phyloP scores from a whole-genome alignment of 2,797 vertebrate species.

The Paramormyrops hopkinsi region DNA sequence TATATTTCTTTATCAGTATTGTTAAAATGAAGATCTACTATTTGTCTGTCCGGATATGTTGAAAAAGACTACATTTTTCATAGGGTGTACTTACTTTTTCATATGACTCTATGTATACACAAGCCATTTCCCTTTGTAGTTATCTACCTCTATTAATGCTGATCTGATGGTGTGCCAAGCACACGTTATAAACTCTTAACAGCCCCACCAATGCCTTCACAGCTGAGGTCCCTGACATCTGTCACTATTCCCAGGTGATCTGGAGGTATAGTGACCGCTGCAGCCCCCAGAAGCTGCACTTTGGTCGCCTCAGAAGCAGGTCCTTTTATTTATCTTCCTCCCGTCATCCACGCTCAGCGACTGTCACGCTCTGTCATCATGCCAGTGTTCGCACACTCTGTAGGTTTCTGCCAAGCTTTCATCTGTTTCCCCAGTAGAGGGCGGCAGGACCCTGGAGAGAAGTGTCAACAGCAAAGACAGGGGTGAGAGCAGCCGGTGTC shows the following conservation, averaged over 20 bases:
- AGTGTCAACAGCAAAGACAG: background rate
- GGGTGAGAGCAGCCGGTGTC: background rate
- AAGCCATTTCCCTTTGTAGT: background rate
- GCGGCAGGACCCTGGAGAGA: conserved; percentile 37
- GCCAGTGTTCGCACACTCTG: background rate
- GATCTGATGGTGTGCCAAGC: background rate
- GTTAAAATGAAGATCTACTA: background rate
- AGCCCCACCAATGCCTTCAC: background rate
- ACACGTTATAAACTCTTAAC: background rate
- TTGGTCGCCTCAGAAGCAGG: background rate
- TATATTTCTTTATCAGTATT: background rate
- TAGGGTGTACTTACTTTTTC: background rate
- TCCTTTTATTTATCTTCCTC: background rate
- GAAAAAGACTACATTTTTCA: background rate
- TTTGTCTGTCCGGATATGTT: background rate
- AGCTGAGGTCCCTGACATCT: background rate
- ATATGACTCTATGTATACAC: background rate
- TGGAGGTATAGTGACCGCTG: background rate
- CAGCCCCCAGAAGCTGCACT: background rate
- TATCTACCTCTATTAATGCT: background rate
- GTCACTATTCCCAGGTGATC: background rate
- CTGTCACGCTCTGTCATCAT: background rate
- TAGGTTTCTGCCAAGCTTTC: background rate
- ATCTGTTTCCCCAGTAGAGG: conserved; percentile 43
- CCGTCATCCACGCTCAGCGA: background rate